Conservation (phyloP, 2,888 invertebrate species). For the Fragum fragum region DNA sequence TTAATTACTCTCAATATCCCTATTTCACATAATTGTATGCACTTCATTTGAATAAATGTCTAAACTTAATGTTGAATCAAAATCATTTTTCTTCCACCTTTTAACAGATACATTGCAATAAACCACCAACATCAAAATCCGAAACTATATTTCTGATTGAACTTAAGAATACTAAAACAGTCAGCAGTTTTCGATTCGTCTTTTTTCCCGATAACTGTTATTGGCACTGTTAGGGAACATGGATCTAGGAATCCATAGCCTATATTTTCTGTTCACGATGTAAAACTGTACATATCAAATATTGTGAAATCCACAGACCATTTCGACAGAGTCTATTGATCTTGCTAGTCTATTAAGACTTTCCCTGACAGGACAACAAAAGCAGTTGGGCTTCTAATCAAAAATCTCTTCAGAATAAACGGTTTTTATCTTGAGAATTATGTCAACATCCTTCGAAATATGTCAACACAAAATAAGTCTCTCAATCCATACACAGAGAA, state of each 20-base stretch:
- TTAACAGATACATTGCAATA: neutral
- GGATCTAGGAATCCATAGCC: neutral
- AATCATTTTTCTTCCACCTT: no score
- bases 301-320: slow-evolving; percentile 22
- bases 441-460: neutral
- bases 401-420: slow-evolving; percentile 15
- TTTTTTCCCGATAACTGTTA: slow-evolving; percentile 8
- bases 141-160: neutral
- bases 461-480: neutral
- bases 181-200: neutral
- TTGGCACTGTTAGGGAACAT: slow-evolving; percentile 7
- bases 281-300: slow-evolving; percentile 29
- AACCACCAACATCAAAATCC: neutral
- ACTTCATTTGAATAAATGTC: no score
- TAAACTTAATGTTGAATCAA: no score
- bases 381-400: slow-evolving; percentile 5
- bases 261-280: neutral
- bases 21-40: no score
- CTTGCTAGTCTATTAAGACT: neutral
- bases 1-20: no score
- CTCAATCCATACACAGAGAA: no score
- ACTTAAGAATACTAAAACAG: neutral
- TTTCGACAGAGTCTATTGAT: slow-evolving; percentile 29
- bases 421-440: neutral
- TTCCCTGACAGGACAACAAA: slow-evolving; percentile 17